Evolutionary conservation across 2,888 invertebrate genomes (phyloP).

Genomic region (Phymatocera aterrima): DNA sequence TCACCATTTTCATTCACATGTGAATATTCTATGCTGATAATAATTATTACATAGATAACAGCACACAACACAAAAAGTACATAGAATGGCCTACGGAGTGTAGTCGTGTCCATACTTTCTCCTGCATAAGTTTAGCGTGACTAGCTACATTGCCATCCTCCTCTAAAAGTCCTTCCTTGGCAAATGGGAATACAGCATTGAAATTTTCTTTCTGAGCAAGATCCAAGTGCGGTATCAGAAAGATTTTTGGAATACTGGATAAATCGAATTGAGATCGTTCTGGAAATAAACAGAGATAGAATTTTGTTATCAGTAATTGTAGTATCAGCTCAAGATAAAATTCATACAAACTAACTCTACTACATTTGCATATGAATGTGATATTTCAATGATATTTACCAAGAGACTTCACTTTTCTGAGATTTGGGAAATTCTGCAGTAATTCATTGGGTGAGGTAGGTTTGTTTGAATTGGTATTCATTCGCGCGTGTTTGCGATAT

Average conservation of each 20-base stretch:
- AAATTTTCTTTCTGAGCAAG: conserved; percentile 89
- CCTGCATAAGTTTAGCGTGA: conserved; percentile 83
- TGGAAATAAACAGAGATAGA: conserved; percentile 64
- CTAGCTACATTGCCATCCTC: conserved; percentile 69
- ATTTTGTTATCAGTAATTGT: not conserved
- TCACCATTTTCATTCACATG: not conserved
- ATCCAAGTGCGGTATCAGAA: conserved; percentile 87
- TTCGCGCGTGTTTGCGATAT: conserved; percentile 75
- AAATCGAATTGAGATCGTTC: conserved; percentile 76
- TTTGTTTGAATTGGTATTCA: conserved; percentile 68
- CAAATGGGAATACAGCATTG: conserved; percentile 88
- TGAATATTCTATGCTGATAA: too few relatives aligned
- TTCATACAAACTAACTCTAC: not conserved
- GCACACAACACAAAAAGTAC: conserved; percentile 41
- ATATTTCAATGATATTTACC: conserved; percentile 62
- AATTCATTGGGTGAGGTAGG: conserved; percentile 70
- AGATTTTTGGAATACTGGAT: conserved; percentile 89
- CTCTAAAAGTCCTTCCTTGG: conserved; percentile 76
- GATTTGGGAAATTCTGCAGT: conserved; percentile 73
- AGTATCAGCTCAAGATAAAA: not conserved
- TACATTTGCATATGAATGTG: not conserved
- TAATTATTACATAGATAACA: conserved; percentile 25
- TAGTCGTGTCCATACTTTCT: conserved; percentile 78
- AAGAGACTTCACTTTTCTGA: conserved; percentile 72
- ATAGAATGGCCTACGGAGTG: conserved; percentile 37